These are phyloP conservation scores for Gymnorhina tibicen DNA, from an alignment of 2,113 vertebrate genomes.

Conservation along the genomic window DNA sequence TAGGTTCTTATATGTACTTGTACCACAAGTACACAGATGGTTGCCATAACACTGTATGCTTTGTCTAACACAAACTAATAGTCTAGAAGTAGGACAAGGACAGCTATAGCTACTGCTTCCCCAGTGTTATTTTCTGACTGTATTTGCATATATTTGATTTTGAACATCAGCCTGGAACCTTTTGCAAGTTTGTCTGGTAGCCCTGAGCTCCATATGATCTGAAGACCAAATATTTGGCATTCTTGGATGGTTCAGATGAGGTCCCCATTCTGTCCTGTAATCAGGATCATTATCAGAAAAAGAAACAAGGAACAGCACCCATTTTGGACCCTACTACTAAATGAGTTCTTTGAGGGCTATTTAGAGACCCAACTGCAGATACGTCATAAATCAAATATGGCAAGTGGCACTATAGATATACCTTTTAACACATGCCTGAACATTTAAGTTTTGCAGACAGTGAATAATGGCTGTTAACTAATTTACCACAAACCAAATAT, in stretches of 20 bases:
- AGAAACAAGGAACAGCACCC: not conserved
- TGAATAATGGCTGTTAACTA: slow-evolving; percentile 7
- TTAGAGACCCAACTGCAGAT: not conserved
- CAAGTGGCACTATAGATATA: not conserved
- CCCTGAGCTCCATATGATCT: not conserved
- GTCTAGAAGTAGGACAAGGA: not conserved
- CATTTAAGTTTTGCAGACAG: not conserved
- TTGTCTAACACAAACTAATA: not conserved
- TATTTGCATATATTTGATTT: not conserved
- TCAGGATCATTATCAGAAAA: not conserved
- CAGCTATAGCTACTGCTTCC: not conserved
- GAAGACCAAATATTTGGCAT: not conserved
- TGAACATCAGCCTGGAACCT: not conserved
- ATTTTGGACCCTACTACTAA: not conserved
- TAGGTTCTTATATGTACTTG: not conserved
- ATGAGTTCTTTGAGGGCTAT: not conserved
- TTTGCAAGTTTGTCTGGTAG: not conserved
- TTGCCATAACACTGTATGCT: not conserved
- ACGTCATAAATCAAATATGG: not conserved
- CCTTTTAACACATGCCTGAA: not conserved
- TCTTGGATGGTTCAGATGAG: not conserved
- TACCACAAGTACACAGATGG: not conserved
- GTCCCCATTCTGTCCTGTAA: not conserved
- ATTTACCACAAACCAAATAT: not conserved
- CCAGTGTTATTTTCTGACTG: not conserved